These are phyloP conservation scores for Himalopsyche tibetana DNA, from an alignment of 2,888 invertebrate species.

Conservation along the genomic window DNA sequence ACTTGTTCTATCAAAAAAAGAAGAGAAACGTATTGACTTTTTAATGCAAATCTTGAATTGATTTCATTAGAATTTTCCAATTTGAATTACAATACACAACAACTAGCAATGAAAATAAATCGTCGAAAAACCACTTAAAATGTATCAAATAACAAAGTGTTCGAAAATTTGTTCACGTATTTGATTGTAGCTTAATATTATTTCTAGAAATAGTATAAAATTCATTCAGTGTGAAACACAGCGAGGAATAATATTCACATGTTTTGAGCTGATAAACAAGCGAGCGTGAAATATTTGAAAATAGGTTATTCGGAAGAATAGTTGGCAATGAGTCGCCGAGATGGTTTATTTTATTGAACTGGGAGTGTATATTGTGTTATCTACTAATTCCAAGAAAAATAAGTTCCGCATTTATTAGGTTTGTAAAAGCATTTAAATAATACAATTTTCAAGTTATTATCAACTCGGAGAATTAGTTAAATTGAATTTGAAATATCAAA, in stretches of 20 bases:
- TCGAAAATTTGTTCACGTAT: too few species aligned
- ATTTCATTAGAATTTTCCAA: too few species aligned
- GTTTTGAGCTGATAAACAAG: neutral
- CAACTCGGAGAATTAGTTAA: neutral
- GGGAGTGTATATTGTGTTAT: neutral
- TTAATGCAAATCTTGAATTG: too few species aligned
- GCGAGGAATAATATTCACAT: neutral
- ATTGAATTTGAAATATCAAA: constrained; percentile 16
- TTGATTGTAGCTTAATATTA: too few species aligned
- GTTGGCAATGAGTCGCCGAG: neutral
- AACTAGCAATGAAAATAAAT: too few species aligned
- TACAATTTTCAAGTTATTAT: neutral
- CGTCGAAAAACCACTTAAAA: too few species aligned
- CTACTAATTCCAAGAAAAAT: neutral
- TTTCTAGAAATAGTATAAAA: neutral
- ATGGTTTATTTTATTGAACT: neutral
- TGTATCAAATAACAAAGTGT: too few species aligned
- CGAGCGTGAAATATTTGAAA: neutral
- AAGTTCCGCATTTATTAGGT: neutral
- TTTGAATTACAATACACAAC: too few species aligned
- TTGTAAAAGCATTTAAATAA: neutral
- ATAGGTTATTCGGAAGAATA: neutral
- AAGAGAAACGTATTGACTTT: too few species aligned
- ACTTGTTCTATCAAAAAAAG: too few species aligned
- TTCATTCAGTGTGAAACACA: neutral